These are phyloP conservation scores for Volucella zonaria DNA, from an alignment of 2,888 invertebrate genomes.

Conservation along the genomic window DNA sequence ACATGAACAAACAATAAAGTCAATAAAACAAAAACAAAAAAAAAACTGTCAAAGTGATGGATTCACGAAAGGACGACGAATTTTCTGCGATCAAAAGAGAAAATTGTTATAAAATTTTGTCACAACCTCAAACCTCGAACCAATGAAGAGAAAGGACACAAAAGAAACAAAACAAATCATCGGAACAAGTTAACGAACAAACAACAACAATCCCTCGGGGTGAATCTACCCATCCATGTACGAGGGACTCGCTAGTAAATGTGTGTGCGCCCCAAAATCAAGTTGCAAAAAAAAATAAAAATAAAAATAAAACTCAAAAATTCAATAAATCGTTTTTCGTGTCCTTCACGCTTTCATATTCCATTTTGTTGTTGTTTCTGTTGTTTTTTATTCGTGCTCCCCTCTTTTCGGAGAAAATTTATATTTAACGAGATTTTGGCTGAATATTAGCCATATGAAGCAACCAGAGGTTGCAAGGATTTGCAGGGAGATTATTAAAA, in stretches of 20 bases:
- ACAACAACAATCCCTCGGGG: conserved; percentile 29
- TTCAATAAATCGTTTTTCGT: conserved; percentile 64
- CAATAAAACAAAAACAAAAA: conserved; percentile 1
- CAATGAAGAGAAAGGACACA: conserved; percentile 17
- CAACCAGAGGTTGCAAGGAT: conserved; percentile 15
- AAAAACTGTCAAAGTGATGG: conserved; percentile 54
- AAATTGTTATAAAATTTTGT: conserved; percentile 55
- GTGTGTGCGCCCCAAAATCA: conserved; percentile 10
- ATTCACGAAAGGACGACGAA: conserved; percentile 45
- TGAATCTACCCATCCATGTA: conserved; percentile 54
- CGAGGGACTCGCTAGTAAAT: not conserved
- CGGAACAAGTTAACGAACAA: conserved; percentile 4
- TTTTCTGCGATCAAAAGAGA: conserved; percentile 57
- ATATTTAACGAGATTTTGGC: conserved; percentile 70
- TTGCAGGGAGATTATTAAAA: conserved; percentile 3
- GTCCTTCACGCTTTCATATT: conserved; percentile 24
- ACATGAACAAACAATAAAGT: conserved; percentile 31
- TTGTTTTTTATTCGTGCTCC: not conserved
- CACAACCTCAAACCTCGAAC: conserved; percentile 17
- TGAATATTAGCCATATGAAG: conserved; percentile 63
- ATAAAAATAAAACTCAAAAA: conserved; percentile 49
- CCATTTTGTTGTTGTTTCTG: conserved; percentile 4
- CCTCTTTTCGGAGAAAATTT: conserved; percentile 42
- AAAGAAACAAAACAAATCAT: conserved; percentile 11
- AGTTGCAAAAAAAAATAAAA: conserved; percentile 20